These are phyloP conservation scores for Centropus bengalensis DNA, from an alignment of 2,113 vertebrate species.

Conservation along the genomic window DNA sequence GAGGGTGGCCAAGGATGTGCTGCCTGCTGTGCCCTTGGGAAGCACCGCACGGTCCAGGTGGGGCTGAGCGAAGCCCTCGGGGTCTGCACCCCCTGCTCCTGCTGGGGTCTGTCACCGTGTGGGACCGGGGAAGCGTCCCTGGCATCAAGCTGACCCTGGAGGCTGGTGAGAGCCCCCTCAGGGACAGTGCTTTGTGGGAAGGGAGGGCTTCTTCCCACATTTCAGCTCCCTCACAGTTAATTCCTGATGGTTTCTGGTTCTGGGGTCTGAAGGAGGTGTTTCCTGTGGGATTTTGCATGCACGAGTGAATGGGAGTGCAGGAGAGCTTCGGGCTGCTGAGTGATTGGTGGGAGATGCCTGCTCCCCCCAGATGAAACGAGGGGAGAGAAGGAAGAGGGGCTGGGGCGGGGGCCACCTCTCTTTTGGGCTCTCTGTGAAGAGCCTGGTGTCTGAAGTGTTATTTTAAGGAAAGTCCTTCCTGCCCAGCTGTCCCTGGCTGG, in stretches of 20 bases:
- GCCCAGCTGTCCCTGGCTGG: neutral
- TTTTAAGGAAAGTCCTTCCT: neutral
- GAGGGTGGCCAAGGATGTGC: neutral
- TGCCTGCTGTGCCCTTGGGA: neutral
- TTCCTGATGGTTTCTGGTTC: neutral
- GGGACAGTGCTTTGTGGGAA: rapidly evolving
- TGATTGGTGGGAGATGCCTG: neutral
- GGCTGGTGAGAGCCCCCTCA: rapidly evolving
- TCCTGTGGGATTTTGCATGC: neutral
- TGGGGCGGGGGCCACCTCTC: neutral
- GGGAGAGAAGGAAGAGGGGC: neutral
- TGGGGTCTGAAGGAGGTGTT: neutral
- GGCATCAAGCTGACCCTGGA: neutral
- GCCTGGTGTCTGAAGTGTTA: rapidly evolving
- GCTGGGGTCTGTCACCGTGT: neutral
- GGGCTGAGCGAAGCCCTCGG: neutral
- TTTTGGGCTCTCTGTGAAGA: neutral
- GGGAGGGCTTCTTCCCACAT: neutral
- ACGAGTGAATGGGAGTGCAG: neutral
- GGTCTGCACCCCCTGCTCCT: rapidly evolving
- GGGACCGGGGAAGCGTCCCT: neutral
- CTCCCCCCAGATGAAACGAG: neutral
- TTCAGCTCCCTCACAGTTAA: neutral
- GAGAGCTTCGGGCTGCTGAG: neutral
- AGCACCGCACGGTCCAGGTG: neutral